Evolutionary conservation across 2,888 invertebrate genomes (phyloP), one percentile per base, ranked within the genome.

Genomic region (Lithosia quadra): DNA sequence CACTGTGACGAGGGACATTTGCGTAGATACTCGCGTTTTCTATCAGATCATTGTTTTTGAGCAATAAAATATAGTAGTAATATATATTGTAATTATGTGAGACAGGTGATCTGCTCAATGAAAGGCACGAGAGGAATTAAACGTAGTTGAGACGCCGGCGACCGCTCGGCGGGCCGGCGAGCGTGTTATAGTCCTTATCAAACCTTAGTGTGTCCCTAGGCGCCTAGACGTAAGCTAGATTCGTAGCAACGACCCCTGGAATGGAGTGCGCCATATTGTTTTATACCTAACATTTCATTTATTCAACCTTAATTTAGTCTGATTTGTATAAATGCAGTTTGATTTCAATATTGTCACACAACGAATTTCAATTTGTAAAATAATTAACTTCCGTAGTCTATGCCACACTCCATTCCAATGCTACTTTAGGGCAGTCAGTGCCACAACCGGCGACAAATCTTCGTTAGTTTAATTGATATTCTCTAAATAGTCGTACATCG

Each of bases 81-180:
- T 84, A 84, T 85, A 77, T 85, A 83, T 85, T 82, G 74, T 85
- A 84, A 78, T 77, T 80, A 81, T 77, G 76, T 80, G 82, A 88
- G 90, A 87, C 90, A 90, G 90, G 84, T 85, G 81, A 86, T 86
- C 91, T 91, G 93, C 92, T 91, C 92, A 91, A 88, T 78, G 79
- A 78, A 88, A 90, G 86, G 94, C 94, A 94, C 93, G 88, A 89
- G 87, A 93, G 94, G 94, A 94, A 94, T 94, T 94, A 90, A 92
- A 86, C 72, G 92, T 93, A 93, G 92, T 84, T 77, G 80, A 79
- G 81, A 84, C 81, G 70, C 76, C 80, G 75, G 77, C 76, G 86
- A 81, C 84, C 79, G 76, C 61, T 69, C 63, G 73, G 75, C 63
- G 73, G 28, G 28, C 28, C 28, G 28, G 28, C 28, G 3, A 28